Base-by-base conservation (phyloP, 2,888 invertebrate species). In the Cataglyphis cursor region DNA sequence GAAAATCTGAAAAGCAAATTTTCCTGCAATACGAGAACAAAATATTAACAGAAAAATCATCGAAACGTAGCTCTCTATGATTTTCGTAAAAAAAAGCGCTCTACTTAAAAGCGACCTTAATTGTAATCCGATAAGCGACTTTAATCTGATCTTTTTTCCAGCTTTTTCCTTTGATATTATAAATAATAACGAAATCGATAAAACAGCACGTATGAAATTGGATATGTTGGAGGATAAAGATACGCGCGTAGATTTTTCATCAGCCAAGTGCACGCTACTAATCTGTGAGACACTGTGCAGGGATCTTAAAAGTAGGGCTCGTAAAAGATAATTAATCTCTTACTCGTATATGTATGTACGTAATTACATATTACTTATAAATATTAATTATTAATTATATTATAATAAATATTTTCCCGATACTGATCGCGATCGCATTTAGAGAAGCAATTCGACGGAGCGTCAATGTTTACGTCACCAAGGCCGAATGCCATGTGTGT, bases 251-350 rank as follows among this genome's bases (percentile, higher is more conserved):
- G 59, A 59, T 59, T 59, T 59, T 59, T 15, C 15, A 28, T 59
- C 59, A 28, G 15, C n/a, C 48, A n/a, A 59, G 24, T 59, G 12
- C 59, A 59, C 28, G 59, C 28, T 59, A 15, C 2, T 28, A 59
- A 28, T 8, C 4, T 28, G 6, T 15, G 21, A 59, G 6, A 28
- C 28, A 15, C 18, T 28, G 59, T 28, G 12, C 15, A 4, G 15
- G 12, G 0, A 12, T 59, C 66, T 76, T 66, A 73, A 84, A 76
- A 78, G 48, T 48, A 18, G 38, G n/a, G n/a, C n/a, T 48, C 84
- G 31, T 48, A 62, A 66, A 73, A 10, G 68, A 35, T 66, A 85
- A 73, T 81, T 62, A n/a, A 84, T 85, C 81, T 72, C 57, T 54
- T 31, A 44, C 44, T 44, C 5, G 57, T 70, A 82, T 57, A 81